A percentile compares a stretch with the other conserved stretches of the same genome.
Evolutionary conservation across 2,888 invertebrate genomes (phyloP).

Genomic region (Noctua comes): DNA sequence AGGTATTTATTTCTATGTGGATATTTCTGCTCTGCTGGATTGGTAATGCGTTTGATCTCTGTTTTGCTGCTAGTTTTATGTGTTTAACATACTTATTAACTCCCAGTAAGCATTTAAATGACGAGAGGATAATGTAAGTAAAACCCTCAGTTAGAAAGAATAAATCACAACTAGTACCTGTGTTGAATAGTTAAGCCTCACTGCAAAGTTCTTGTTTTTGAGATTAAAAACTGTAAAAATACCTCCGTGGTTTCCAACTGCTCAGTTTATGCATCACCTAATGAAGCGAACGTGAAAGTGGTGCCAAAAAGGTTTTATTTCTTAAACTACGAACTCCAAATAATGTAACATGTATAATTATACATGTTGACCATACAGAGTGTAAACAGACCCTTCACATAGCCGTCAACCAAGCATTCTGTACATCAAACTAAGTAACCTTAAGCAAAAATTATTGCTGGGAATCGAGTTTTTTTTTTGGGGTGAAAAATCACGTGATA

Average conservation of each 20-base stretch:
- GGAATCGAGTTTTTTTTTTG: no score
- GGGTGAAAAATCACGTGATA: no score
- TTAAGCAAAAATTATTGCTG: no score
- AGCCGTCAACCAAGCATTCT: no score
- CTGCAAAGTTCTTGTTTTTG: neutral
- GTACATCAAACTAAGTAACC: no score
- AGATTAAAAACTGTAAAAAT: neutral
- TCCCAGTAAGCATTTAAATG: neutral
- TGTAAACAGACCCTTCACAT: no score
- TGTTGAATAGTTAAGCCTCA: neutral
- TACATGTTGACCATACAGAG: no score
- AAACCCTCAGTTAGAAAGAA: neutral
- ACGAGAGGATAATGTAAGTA: neutral
- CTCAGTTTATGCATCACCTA: neutral
- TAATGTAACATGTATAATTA: neutral
- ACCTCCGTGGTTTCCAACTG: neutral
- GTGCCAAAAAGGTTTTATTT: neutral
- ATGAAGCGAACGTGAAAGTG: neutral
- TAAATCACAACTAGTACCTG: neutral
- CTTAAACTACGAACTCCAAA: neutral
- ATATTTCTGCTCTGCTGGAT: neutral
- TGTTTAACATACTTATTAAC: neutral
- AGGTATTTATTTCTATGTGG: neutral
- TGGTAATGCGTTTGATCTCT: neutral
- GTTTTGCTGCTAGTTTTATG: neutral